Percentiles rank a stretch among this genome's conserved stretches.
Evolutionary conservation across 1,140 invertebrate species (phyloP).

Genomic region (Tetragnatha versicolor): DNA sequence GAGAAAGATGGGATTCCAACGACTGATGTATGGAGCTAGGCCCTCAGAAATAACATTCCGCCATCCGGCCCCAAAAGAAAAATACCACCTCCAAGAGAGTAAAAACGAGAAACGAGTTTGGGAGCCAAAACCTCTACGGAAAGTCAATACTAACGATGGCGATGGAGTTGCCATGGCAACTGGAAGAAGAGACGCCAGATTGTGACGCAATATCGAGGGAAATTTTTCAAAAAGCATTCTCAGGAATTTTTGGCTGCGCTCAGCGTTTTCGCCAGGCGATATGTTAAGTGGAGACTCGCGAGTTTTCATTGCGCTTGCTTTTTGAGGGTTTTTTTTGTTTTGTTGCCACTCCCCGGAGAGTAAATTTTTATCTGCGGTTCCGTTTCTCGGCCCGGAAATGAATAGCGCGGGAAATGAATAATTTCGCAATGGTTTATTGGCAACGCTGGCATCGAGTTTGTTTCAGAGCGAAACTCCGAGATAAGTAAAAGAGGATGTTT

Average conservation of each 20-base stretch:
- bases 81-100: slow-evolving; percentile 1
- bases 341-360: background rate
- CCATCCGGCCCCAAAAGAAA: slow-evolving; percentile 12
- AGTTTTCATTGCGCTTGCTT: slow-evolving; percentile 2
- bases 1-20: too few relatives aligned
- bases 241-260: slow-evolving; percentile 6
- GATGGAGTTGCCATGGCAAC: slow-evolving; percentile 32
- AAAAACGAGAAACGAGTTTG: slow-evolving; percentile 40
- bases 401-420: slow-evolving; percentile 14
- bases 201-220: slow-evolving; percentile 47
- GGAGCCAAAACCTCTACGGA: slow-evolving; percentile 7
- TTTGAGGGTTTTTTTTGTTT: slow-evolving; percentile 7
- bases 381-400: slow-evolving; percentile 11
- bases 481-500: too few relatives aligned
- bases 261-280: slow-evolving; percentile 9
- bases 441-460: background rate
- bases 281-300: background rate
- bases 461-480: too few relatives aligned
- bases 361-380: slow-evolving; percentile 14
- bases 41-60: slow-evolving; percentile 33
- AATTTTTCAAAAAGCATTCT: slow-evolving; percentile 11
- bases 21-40: too few relatives aligned
- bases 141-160: slow-evolving; percentile 50
- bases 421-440: slow-evolving; percentile 16
- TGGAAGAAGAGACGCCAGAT: slow-evolving; percentile 37